Percentiles rank a stretch among this genome's conserved stretches.
phyloP scores from a whole-genome alignment of 2,113 vertebrate species.

The Psephotus haematonotus region DNA sequence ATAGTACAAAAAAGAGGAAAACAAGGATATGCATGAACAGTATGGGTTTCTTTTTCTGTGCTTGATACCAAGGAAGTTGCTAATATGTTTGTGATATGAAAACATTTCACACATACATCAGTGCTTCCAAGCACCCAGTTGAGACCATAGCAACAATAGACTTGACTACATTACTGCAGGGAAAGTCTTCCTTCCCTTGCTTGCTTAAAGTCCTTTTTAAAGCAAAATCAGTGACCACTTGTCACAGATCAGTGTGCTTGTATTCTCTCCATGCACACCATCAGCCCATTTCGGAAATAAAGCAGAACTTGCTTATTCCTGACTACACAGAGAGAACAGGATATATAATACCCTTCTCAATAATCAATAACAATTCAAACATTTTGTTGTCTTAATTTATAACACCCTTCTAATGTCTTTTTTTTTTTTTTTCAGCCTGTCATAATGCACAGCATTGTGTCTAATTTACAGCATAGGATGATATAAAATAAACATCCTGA shows the following conservation, averaged over 20 bases:
- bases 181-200: not conserved
- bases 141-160: constrained; percentile 49
- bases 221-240: not conserved
- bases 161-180: not conserved
- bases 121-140: constrained; percentile 36
- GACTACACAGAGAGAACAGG: not conserved
- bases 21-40: constrained; percentile 54
- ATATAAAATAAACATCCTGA: not conserved
- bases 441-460: not conserved
- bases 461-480: not conserved
- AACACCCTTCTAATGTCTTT: not conserved
- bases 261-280: not conserved
- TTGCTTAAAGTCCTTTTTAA: not conserved
- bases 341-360: not conserved
- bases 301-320: not conserved
- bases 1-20: constrained; percentile 51
- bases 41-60: constrained; percentile 18
- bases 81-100: constrained; percentile 52
- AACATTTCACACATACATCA: constrained; percentile 43
- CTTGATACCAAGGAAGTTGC: constrained; percentile 58
- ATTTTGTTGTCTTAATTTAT: not conserved
- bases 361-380: not conserved
- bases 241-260: not conserved
- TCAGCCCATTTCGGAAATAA: not conserved
- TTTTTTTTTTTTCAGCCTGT: not conserved